Base-by-base conservation (phyloP, 2,797 vertebrate species). In the Sebastes hubbsi region DNA sequence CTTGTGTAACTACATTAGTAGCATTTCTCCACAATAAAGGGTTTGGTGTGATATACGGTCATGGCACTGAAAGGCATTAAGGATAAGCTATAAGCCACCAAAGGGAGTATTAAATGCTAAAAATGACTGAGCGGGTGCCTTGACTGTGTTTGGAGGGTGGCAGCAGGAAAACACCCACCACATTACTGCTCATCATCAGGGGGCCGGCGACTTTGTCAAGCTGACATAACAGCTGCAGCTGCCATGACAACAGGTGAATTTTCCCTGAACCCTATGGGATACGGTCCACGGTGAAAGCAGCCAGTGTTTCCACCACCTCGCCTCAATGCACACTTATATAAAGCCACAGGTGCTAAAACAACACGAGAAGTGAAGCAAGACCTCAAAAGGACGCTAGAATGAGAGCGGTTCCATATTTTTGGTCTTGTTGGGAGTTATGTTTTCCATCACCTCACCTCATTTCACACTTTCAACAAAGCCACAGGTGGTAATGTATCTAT, bases 391-490 rank as follows among this genome's bases (percentile, higher is more conserved):
- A 74, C 5, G 14, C 42, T 11, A 34, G 66, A 77, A 54, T 34
- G 49, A 72, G 49, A 72, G 68, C 77, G 32, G 78, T 61, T 68
- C 32, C 61, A 75, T 70, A 81, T 82, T 87, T 46, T 78, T 60
- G 77, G 24, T 61, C 65, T 61, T 72, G 75, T 84, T 55, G 5
- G 74, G 52, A 34, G 60, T 61, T 80, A 62, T 55, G 61, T 77
- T 91, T 92, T 94, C 90, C 93, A 91, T 92, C 86, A 12, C 76
- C 76, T 91, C 88, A 92, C 25, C 70, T 65, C 71, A 73, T 86
- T 87, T 91, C 79, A 89, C 77, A 86, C 82, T 63, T 76, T 76
- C 69, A 71, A 89, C 49, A 75, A 67, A 82, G 74, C 78, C 56
- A 72, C 75, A 70, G 83, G 54, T 25, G 58, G 52, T 66, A 27